Percentiles rank a stretch among this genome's conserved stretches.
Conservation (phyloP, 2,797 vertebrate genomes). For the Anableps anableps region DNA sequence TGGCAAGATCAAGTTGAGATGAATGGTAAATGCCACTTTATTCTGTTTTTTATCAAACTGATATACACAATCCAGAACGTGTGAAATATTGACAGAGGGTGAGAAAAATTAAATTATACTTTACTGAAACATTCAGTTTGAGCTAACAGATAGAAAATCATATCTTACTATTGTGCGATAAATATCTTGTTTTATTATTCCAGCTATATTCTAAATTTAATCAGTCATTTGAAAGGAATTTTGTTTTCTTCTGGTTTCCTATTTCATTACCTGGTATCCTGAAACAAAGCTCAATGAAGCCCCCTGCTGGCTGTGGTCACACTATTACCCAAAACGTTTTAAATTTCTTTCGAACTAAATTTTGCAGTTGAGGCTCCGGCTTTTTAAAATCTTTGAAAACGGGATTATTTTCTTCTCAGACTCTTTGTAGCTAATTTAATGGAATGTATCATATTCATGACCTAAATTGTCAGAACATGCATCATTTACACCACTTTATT, state of each 20-base stretch:
- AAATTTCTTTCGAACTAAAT: background rate
- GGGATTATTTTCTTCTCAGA: background rate
- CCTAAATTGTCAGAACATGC: too few species aligned
- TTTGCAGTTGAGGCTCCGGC: background rate
- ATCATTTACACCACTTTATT: too few species aligned
- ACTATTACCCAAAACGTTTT: background rate
- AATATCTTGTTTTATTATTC: background rate
- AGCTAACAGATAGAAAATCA: background rate
- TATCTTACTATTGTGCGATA: background rate
- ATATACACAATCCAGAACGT: background rate
- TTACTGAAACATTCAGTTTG: background rate
- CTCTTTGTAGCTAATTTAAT: too few species aligned
- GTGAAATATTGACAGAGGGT: background rate
- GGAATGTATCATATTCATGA: too few species aligned
- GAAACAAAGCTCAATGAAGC: background rate
- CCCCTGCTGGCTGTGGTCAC: slow-evolving; percentile 10
- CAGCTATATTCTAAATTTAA: background rate
- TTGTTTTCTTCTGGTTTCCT: background rate
- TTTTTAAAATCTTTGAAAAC: background rate
- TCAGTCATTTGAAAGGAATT: background rate
- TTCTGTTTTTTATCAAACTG: background rate
- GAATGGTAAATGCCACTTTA: background rate
- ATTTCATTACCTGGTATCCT: too few species aligned
- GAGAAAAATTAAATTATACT: background rate
- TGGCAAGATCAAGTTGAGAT: background rate